Conservation (phyloP, 1,140 invertebrate genomes). For the Drosophila serrata region DNA sequence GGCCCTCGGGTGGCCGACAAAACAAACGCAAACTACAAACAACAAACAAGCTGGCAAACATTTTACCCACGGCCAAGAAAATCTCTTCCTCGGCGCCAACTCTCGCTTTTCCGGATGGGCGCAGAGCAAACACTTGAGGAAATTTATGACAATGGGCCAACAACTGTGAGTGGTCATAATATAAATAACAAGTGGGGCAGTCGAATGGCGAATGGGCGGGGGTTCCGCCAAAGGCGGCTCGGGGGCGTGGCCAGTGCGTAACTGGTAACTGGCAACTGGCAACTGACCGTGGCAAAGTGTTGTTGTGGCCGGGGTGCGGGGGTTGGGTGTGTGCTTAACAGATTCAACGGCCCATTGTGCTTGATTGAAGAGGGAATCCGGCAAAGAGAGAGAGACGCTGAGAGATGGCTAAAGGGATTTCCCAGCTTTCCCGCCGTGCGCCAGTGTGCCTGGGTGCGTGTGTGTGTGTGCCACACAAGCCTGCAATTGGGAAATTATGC, state of each 20-base stretch:
- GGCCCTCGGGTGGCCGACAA: slow-evolving; percentile 34
- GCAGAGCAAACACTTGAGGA: slow-evolving; percentile 74
- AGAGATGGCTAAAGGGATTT: slow-evolving; percentile 41
- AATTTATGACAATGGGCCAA: slow-evolving; percentile 83
- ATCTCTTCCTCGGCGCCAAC: slow-evolving; percentile 41
- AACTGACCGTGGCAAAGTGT: slow-evolving; percentile 75
- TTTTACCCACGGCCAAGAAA: slow-evolving; percentile 53
- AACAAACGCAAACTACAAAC: slow-evolving; percentile 18
- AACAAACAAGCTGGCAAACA: slow-evolving; percentile 36
- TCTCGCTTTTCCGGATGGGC: slow-evolving; percentile 38
- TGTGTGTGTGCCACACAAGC: slow-evolving; percentile 66
- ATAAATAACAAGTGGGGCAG: slow-evolving; percentile 79
- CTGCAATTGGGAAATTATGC: slow-evolving; percentile 77
- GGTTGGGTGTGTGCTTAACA: slow-evolving; percentile 35
- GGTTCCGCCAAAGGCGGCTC: slow-evolving; percentile 4
- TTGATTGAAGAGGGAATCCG: slow-evolving; percentile 69
- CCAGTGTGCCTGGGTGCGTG: slow-evolving; percentile 9
- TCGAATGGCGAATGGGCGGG: slow-evolving; percentile 49
- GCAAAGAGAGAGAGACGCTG: slow-evolving; percentile 26
- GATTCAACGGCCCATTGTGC: slow-evolving; percentile 60
- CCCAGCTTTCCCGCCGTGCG: slow-evolving; percentile 12
- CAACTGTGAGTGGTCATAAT: slow-evolving; percentile 81
- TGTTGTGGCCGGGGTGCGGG: slow-evolving; percentile 26
- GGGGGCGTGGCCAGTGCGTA: slow-evolving; percentile 54
- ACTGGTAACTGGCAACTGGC: slow-evolving; percentile 66